Conservation (phyloP, 1,140 invertebrate species). For the Aphaenogaster rudis region DNA sequence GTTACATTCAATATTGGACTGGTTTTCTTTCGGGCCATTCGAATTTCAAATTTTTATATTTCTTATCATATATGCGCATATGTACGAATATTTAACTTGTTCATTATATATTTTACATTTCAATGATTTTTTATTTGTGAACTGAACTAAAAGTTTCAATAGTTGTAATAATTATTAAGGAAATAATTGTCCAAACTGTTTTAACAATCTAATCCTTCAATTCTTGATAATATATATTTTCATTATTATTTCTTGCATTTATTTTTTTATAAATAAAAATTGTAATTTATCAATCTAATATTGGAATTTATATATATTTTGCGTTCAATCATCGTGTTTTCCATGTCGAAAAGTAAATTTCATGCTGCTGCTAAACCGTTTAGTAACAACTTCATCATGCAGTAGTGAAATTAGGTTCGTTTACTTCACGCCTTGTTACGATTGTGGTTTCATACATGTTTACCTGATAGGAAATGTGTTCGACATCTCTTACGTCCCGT, state of each 20-base stretch:
- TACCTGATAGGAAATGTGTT: conserved; percentile 1
- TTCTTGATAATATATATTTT: not conserved
- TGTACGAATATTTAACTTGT: not conserved
- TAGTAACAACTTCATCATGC: not conserved
- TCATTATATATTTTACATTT: not conserved
- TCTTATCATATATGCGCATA: not conserved
- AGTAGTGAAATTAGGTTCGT: not conserved
- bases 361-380: not conserved
- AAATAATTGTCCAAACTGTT: not conserved
- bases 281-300: not conserved
- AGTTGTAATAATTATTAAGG: not conserved
- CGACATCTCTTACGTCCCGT: not conserved
- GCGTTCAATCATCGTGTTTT: not conserved
- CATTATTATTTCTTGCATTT: not conserved
- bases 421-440: conserved; percentile 19
- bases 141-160: not conserved
- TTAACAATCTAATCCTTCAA: not conserved
- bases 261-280: conserved; percentile 7
- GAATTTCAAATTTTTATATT: conserved; percentile 17
- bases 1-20: conserved; percentile 16
- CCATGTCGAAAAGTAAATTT: not conserved
- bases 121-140: not conserved
- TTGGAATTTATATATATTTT: not conserved
- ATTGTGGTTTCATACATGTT: conserved; percentile 8
- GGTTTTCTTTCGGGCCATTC: not conserved